phyloP scores from a whole-genome alignment of 2,797 vertebrate species.

The Chiloscyllium punctatum region DNA sequence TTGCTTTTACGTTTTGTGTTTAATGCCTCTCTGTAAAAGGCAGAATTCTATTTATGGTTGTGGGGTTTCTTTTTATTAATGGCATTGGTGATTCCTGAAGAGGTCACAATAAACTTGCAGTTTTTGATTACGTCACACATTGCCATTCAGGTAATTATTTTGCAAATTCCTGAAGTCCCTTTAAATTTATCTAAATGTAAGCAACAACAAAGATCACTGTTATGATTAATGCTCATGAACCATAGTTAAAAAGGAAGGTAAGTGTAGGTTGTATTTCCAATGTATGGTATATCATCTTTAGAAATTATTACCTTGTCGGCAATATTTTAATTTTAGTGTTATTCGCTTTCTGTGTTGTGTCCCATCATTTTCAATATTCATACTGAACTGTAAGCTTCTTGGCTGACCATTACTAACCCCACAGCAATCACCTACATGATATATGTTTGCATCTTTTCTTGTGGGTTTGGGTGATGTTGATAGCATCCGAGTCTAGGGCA shows the following conservation, averaged over 20 bases:
- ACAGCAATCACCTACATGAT: background rate
- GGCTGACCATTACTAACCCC: background rate
- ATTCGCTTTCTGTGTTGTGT: background rate
- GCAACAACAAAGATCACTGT: background rate
- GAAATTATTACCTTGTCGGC: background rate
- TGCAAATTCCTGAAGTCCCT: background rate
- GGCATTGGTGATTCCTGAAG: background rate
- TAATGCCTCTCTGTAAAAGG: background rate
- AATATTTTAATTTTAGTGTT: conserved; percentile 21
- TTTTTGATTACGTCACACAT: background rate
- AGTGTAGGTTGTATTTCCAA: background rate
- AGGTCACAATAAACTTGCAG: background rate
- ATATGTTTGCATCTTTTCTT: background rate
- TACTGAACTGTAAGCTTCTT: background rate
- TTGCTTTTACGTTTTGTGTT: background rate
- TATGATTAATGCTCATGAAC: background rate
- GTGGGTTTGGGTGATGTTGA: background rate
- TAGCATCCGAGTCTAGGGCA: background rate
- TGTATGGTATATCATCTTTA: background rate
- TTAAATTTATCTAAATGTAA: background rate
- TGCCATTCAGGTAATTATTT: background rate
- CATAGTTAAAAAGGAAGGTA: background rate
- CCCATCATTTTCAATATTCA: background rate
- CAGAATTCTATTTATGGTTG: background rate
- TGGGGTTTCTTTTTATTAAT: background rate